Percentiles rank a stretch among this genome's conserved stretches.
These are phyloP conservation scores for Mechanitis messenoides DNA, from an alignment of 2,888 invertebrate genomes.

Conservation along the genomic window DNA sequence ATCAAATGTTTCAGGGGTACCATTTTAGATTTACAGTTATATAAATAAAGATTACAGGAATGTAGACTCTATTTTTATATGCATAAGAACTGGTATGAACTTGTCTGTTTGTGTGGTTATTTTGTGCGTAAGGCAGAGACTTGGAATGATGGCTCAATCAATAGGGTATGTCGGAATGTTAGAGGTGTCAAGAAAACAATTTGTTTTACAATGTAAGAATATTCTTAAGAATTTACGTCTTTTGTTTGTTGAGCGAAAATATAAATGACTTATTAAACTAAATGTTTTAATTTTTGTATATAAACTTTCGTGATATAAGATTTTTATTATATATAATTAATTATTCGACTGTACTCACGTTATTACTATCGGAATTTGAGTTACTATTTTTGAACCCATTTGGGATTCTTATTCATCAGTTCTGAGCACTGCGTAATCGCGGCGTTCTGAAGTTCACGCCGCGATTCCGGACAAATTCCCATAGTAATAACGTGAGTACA, in stretches of 20 bases:
- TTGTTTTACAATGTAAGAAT: slow-evolving; percentile 63
- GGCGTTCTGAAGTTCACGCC: too few species aligned
- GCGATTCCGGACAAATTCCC: too few species aligned
- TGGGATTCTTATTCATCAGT: too few species aligned
- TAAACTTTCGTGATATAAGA: too few species aligned
- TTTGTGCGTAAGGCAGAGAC: slow-evolving; percentile 39
- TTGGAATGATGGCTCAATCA: slow-evolving; percentile 69
- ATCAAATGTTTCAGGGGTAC: slow-evolving; percentile 54
- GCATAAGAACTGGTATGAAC: slow-evolving; percentile 19
- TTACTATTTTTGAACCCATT: too few species aligned
- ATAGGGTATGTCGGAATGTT: slow-evolving; percentile 55
- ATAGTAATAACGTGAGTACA: too few species aligned
- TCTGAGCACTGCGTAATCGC: too few species aligned
- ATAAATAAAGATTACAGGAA: slow-evolving; percentile 7
- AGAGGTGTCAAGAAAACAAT: slow-evolving; percentile 66
- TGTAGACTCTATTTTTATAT: slow-evolving; percentile 24
- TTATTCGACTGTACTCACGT: too few species aligned
- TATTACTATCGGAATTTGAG: too few species aligned
- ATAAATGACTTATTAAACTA: too few species aligned
- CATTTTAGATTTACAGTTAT: slow-evolving; percentile 26
- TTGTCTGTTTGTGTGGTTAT: slow-evolving; percentile 28
- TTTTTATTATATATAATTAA: too few species aligned
- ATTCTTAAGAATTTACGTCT: slow-evolving; percentile 23
- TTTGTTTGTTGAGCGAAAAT: slow-evolving; percentile 13
- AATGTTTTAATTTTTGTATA: too few species aligned